Evolutionary conservation across 1,140 invertebrate genomes (phyloP).

Genomic region (Glossosoma conforme): DNA sequence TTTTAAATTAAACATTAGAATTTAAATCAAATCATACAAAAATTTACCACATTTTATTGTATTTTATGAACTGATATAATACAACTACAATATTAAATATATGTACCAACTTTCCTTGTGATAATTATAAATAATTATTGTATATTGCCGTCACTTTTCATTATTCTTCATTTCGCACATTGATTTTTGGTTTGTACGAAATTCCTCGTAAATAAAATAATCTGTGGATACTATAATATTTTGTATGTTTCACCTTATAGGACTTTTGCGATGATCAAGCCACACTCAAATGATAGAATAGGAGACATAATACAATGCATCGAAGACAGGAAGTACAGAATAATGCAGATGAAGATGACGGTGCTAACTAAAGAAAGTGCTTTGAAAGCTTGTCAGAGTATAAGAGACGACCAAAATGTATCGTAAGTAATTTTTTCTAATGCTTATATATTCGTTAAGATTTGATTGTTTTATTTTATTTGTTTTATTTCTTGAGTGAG

Average conservation of each 20-base stretch:
- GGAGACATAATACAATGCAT: slow-evolving; percentile 70
- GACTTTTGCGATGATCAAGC: slow-evolving; percentile 74
- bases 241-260: slow-evolving; percentile 45
- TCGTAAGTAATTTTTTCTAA: slow-evolving; percentile 47
- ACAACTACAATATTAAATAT: too few relatives aligned
- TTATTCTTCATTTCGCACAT: too few relatives aligned
- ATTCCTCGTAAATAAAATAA: not conserved
- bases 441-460: not conserved
- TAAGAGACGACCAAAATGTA: slow-evolving; percentile 54
- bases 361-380: slow-evolving; percentile 58
- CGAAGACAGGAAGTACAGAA: slow-evolving; percentile 59
- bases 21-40: too few relatives aligned
- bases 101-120: too few relatives aligned
- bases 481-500: not conserved
- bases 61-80: too few relatives aligned
- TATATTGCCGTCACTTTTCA: too few relatives aligned
- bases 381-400: slow-evolving; percentile 54
- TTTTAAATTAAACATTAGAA: too few relatives aligned
- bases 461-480: slow-evolving; percentile 3
- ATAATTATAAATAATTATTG: too few relatives aligned
- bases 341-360: slow-evolving; percentile 70
- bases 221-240: slow-evolving; percentile 13
- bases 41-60: too few relatives aligned
- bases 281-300: slow-evolving; percentile 60
- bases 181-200: not conserved